phyloP scores from a whole-genome alignment of 2,113 vertebrate species.

The Thinocorus orbignyianus region DNA sequence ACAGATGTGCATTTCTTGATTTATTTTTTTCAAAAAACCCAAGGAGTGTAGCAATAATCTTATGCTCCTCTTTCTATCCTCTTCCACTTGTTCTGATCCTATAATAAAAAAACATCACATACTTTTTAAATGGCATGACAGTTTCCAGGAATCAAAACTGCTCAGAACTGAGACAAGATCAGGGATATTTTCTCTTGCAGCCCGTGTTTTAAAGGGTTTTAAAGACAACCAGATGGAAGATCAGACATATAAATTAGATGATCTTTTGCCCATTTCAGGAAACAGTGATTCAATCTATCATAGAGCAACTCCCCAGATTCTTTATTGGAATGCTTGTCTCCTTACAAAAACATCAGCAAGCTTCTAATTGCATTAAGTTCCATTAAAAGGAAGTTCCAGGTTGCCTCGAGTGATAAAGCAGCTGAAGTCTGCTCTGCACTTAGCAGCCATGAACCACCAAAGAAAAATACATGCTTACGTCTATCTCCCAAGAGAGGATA shows the following conservation, averaged over 20 bases:
- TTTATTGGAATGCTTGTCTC: not conserved
- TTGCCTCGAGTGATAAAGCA: not conserved
- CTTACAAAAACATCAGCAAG: not conserved
- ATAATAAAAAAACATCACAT: not conserved
- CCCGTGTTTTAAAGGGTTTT: not conserved
- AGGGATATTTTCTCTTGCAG: not conserved
- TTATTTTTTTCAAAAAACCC: not conserved
- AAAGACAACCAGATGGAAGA: not conserved
- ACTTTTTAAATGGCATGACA: not conserved
- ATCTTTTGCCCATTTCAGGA: slow-evolving; percentile 29
- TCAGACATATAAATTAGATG: slow-evolving; percentile 37
- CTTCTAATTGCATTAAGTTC: not conserved
- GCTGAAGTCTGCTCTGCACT: not conserved
- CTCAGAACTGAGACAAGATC: not conserved
- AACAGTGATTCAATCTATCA: not conserved
- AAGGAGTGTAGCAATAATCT: not conserved
- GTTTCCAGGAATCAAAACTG: not conserved
- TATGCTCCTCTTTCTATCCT: not conserved
- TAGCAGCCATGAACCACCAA: not conserved
- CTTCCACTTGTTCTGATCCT: not conserved
- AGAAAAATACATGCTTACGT: not conserved
- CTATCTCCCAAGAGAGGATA: not conserved
- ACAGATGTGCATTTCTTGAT: not conserved
- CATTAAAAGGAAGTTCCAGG: not conserved
- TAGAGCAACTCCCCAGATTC: not conserved